Conservation (phyloP, 1,140 invertebrate genomes). For the Diachasmimorpha longicaudata region DNA sequence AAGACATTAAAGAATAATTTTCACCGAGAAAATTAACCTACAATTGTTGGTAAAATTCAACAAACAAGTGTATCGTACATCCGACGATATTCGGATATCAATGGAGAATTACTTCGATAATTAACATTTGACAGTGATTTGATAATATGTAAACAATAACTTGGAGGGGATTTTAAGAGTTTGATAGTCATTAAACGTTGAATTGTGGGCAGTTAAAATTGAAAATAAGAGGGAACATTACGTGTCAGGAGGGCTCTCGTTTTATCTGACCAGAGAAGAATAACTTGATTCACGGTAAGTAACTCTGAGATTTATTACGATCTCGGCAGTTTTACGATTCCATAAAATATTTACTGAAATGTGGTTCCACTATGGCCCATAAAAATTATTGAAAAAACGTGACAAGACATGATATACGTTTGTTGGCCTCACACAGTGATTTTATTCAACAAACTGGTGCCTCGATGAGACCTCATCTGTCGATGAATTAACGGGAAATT, state of each 20-base stretch:
- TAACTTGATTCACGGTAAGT: not conserved
- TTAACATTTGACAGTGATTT: not conserved
- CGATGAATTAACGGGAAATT: too few relatives aligned
- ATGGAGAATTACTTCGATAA: not conserved
- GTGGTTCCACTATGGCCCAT: not conserved
- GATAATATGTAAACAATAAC: not conserved
- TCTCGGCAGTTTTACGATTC: not conserved
- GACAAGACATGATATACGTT: not conserved
- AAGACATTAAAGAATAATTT: conserved; percentile 19
- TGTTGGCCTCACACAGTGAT: not conserved
- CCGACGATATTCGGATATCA: not conserved
- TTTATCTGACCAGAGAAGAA: not conserved
- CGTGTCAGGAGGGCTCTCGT: not conserved
- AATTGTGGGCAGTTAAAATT: not conserved
- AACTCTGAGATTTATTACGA: not conserved
- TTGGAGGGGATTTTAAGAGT: not conserved
- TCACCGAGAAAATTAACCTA: not conserved
- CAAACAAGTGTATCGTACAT: not conserved
- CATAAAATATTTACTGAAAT: not conserved
- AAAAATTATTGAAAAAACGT: not conserved
- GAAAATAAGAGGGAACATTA: not conserved
- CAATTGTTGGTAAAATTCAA: not conserved
- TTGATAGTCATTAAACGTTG: not conserved
- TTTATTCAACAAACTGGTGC: not conserved
- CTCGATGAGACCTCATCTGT: too few relatives aligned